These are phyloP conservation scores for Apomyelois bistriatella DNA, from an alignment of 2,888 invertebrate species.

Conservation along the genomic window DNA sequence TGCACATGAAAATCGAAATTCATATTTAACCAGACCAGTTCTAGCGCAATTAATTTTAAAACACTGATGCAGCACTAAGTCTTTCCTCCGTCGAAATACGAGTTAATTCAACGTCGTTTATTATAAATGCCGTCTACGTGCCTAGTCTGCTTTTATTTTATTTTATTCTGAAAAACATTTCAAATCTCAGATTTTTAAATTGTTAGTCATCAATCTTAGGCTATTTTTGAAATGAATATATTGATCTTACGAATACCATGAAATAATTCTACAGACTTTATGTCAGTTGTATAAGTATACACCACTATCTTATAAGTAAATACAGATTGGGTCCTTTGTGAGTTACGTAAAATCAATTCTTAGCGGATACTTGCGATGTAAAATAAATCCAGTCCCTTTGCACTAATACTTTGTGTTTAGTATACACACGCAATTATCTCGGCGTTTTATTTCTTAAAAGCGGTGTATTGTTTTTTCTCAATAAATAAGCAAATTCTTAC, in stretches of 20 bases:
- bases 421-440: no score
- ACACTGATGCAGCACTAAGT: not conserved
- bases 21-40: slow-evolving; percentile 45
- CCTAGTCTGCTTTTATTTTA: not conserved
- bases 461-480: no score
- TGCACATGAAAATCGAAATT: slow-evolving; percentile 56
- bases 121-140: slow-evolving; percentile 5
- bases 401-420: no score
- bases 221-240: not conserved
- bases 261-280: not conserved
- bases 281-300: no score
- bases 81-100: not conserved
- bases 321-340: no score
- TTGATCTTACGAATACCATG: not conserved
- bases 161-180: not conserved
- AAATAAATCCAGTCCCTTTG: no score
- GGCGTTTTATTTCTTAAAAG: no score
- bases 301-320: no score
- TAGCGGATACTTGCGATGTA: no score
- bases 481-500: no score
- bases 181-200: not conserved
- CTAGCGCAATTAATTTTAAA: slow-evolving; percentile 35
- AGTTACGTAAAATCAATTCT: no score
- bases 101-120: not conserved
- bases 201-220: not conserved